Evolutionary conservation across 2,113 vertebrate genomes (phyloP), one percentile per base, ranked within the genome.

Genomic region (Xyrauchen texanus): DNA sequence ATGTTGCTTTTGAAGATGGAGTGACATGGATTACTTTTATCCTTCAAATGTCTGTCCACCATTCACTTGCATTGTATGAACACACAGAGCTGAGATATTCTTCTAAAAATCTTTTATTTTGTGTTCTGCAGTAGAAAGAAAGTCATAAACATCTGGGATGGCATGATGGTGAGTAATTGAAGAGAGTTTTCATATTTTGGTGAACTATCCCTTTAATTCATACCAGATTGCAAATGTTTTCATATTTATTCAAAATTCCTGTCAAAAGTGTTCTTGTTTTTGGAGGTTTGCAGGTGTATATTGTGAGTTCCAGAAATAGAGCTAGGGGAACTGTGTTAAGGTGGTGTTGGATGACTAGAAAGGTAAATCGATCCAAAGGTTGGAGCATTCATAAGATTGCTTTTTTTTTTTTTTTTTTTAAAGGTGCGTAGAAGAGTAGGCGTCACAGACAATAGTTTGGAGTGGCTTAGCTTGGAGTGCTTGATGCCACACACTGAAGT

Each of bases 401-500:
- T 57, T 63, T 51, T 76, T 77, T 66, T 71, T 52, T 68, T 9
- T 57, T 63, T 51, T 76, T 77, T 71, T 52, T 68, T 9, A 61
- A 62, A 67, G 64, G 16, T 47, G 60, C 52, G 61, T 64, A n/a
- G 60, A 61, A 49, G 60, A 76, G 73, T 79, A 44, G 57, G 80
- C 11, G 71, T 71, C 10, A 61, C 42, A 68, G 75, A 76, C 60
- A 61, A 76, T 71, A 3, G 49, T 69, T 67, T 63, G 10, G 51
- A 58, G 76, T 76, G 58, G 49, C 64, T 58, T 34, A 6, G 44
- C 3, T 12, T 12, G 52, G 60, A 58, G 55, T 57, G 63, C 44
- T 57, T 78, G 79, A 78, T 53, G 49, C 62, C 71, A 21, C 64
- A 34, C 55, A 60, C 55, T 67, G 74, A 80, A 82, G 77, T 72